Evolutionary conservation across 2,113 vertebrate species (phyloP).

Genomic region (Sphaerodactylus townsendi): DNA sequence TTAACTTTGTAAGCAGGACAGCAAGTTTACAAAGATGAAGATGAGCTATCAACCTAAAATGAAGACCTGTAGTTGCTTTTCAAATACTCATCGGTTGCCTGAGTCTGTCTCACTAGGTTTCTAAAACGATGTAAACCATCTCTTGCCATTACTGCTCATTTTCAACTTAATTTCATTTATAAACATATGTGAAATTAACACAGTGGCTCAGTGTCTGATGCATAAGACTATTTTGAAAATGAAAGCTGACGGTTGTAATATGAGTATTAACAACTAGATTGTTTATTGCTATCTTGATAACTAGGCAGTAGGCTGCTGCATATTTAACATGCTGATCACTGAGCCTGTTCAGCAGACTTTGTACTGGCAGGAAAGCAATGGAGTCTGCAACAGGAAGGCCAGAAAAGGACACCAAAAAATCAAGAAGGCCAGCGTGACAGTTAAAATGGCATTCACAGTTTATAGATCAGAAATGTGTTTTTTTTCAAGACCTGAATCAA

Average conservation of each 20-base stretch:
- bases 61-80: not conserved
- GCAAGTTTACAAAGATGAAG: not conserved
- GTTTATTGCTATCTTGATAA: not conserved
- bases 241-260: slow-evolving; percentile 18
- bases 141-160: not conserved
- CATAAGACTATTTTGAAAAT: slow-evolving; percentile 30
- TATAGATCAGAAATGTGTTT: not conserved
- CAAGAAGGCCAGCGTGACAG: not conserved
- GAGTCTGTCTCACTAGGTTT: not conserved
- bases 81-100: not conserved
- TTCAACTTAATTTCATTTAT: not conserved
- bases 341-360: slow-evolving; percentile 11
- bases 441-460: not conserved
- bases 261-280: slow-evolving; percentile 2
- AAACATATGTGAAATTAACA: not conserved
- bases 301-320: not conserved
- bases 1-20: not conserved
- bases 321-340: slow-evolving; percentile 15
- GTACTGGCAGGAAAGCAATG: not conserved
- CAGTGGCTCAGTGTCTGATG: not conserved
- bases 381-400: not conserved
- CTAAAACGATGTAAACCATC: slow-evolving; percentile 7
- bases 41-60: slow-evolving; percentile 12
- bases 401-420: not conserved
- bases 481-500: not conserved